phyloP scores from a whole-genome alignment of 2,888 invertebrate species.

The Leuctra nigra region DNA sequence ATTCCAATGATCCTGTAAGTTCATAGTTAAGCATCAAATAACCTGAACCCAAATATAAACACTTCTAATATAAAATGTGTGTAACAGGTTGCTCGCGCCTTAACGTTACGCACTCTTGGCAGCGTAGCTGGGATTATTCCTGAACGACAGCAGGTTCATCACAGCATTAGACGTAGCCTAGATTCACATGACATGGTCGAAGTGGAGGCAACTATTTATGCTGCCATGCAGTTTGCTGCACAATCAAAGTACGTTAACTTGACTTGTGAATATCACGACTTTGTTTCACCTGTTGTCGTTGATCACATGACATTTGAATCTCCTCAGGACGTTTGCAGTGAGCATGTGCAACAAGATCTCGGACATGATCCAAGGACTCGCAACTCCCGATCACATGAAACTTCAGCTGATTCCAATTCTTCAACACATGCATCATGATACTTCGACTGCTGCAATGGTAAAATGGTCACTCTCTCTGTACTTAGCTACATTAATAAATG shows the following conservation, averaged over 20 bases:
- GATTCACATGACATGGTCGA: slow-evolving; percentile 95
- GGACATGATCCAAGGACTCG: slow-evolving; percentile 89
- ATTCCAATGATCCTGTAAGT: slow-evolving; percentile 85
- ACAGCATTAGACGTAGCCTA: slow-evolving; percentile 82
- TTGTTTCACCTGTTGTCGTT: background rate
- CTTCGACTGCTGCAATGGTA: slow-evolving; percentile 67
- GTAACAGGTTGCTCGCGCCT: slow-evolving; percentile 72
- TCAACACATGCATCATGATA: slow-evolving; percentile 87
- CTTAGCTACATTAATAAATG: no score
- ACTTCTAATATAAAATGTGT: no score
- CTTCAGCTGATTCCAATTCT: slow-evolving; percentile 84
- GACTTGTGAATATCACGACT: background rate
- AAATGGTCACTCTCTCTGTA: no score
- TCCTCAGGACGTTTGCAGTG: slow-evolving; percentile 89
- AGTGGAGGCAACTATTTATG: slow-evolving; percentile 93
- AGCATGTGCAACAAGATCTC: slow-evolving; percentile 94
- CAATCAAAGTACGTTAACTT: slow-evolving; percentile 67
- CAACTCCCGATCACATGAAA: slow-evolving; percentile 88
- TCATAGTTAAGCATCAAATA: background rate
- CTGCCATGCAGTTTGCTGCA: slow-evolving; percentile 89
- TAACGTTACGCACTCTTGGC: slow-evolving; percentile 83
- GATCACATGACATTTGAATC: no score
- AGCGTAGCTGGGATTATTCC: slow-evolving; percentile 90
- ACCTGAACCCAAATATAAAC: no score
- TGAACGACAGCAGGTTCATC: slow-evolving; percentile 91